A percentile compares a stretch with the other conserved stretches of the same genome.
Conservation (phyloP, 2,888 invertebrate genomes). For the Stenodema calcarata region DNA sequence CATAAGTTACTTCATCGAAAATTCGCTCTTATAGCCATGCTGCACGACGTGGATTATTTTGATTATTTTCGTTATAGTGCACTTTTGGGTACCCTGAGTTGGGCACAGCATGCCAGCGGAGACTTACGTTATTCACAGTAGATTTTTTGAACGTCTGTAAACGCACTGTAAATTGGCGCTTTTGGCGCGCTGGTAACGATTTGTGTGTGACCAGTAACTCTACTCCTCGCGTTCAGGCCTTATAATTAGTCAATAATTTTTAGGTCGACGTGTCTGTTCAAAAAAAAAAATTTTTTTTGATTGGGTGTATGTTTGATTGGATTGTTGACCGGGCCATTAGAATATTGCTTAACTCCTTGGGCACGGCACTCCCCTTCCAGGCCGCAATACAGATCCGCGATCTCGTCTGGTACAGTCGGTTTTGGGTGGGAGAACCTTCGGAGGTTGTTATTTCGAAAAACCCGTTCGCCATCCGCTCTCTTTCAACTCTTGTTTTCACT, state of each 20-base stretch:
- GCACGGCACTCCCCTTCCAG: background rate
- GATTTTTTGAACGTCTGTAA: too few relatives aligned
- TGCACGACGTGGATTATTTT: too few relatives aligned
- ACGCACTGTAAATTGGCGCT: too few relatives aligned
- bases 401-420: background rate
- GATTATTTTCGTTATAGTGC: too few relatives aligned
- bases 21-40: too few relatives aligned
- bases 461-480: background rate
- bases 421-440: background rate
- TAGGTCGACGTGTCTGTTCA: background rate
- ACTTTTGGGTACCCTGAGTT: too few relatives aligned
- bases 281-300: too few relatives aligned
- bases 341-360: background rate
- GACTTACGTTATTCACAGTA: too few relatives aligned
- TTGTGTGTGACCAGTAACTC: background rate
- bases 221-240: background rate
- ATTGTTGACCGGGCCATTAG: background rate
- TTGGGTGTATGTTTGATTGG: background rate
- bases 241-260: background rate
- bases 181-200: too few relatives aligned
- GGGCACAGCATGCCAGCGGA: too few relatives aligned
- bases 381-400: background rate
- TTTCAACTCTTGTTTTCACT: background rate
- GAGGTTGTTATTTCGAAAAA: background rate
- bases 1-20: too few relatives aligned